Percentiles rank a stretch among this genome's conserved stretches.
phyloP scores from a whole-genome alignment of 2,797 vertebrate genomes.

The Scolopax rusticola region DNA sequence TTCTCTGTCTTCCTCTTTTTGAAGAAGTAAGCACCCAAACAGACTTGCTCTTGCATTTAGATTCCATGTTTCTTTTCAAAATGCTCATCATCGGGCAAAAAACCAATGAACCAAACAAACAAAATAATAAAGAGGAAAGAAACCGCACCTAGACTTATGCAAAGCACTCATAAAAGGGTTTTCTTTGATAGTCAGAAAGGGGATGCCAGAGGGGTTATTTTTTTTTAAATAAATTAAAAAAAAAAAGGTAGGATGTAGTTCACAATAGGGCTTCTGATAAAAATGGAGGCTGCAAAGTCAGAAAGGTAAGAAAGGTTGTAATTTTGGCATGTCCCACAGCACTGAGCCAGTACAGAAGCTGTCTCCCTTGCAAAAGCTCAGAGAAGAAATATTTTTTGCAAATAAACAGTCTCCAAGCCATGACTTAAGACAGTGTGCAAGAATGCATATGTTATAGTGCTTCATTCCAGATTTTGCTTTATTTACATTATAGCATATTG shows the following conservation, averaged over 20 bases:
- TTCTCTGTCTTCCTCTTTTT: constrained; percentile 22
- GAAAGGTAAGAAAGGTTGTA: neutral
- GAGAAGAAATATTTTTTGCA: constrained; percentile 3
- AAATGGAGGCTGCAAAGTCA: neutral
- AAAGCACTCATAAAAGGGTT: neutral
- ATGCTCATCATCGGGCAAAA: neutral
- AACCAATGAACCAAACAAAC: no score
- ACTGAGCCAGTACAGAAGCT: neutral
- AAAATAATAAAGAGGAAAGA: neutral
- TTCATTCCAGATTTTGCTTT: constrained; percentile 16
- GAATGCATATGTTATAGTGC: neutral
- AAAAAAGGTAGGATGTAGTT: neutral
- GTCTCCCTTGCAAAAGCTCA: neutral
- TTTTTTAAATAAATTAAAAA: neutral
- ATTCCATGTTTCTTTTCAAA: constrained; percentile 14
- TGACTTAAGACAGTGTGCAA: neutral
- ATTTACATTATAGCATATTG: neutral
- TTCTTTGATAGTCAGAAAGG: neutral
- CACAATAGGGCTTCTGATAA: neutral
- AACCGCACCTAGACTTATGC: neutral
- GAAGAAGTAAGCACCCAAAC: constrained; percentile 26
- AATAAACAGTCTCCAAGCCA: neutral
- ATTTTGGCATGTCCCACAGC: neutral
- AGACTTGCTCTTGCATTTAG: constrained; percentile 2
- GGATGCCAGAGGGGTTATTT: neutral